These are phyloP conservation scores for Hydropsyche tenuis DNA, from an alignment of 1,140 invertebrate species.

Conservation along the genomic window DNA sequence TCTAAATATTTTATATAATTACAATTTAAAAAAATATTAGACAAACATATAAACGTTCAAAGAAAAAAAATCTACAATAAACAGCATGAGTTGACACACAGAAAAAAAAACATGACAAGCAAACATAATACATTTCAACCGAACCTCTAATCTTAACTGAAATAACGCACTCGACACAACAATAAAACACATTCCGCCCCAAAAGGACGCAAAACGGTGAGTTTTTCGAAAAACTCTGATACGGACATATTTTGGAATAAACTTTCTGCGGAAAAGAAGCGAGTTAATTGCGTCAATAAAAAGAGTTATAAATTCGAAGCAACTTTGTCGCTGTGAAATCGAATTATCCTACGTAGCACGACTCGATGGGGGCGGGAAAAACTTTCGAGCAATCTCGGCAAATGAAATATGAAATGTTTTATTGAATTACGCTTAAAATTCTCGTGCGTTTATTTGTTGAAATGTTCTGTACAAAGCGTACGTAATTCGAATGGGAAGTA, in stretches of 20 bases:
- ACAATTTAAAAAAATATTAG: no score
- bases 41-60: no score
- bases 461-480: background rate
- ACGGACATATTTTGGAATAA: background rate
- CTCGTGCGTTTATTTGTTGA: background rate
- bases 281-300: constrained; percentile 14
- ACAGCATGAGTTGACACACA: no score
- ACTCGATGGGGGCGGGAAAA: background rate
- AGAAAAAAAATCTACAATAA: no score
- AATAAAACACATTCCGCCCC: no score
- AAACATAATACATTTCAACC: no score
- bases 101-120: no score
- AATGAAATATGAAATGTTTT: constrained; percentile 14
- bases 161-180: no score
- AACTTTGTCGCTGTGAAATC: constrained; percentile 14
- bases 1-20: no score
- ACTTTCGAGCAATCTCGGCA: background rate
- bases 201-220: no score
- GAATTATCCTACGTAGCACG: background rate
- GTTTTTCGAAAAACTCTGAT: no score
- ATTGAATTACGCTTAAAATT: constrained; percentile 14
- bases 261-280: background rate
- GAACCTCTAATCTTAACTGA: no score
- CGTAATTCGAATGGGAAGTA: background rate
- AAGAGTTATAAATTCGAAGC: constrained; percentile 7